Evolutionary conservation across 1,140 invertebrate genomes (phyloP), one percentile per base, ranked within the genome.

Genomic region (Ectropis grisescens): DNA sequence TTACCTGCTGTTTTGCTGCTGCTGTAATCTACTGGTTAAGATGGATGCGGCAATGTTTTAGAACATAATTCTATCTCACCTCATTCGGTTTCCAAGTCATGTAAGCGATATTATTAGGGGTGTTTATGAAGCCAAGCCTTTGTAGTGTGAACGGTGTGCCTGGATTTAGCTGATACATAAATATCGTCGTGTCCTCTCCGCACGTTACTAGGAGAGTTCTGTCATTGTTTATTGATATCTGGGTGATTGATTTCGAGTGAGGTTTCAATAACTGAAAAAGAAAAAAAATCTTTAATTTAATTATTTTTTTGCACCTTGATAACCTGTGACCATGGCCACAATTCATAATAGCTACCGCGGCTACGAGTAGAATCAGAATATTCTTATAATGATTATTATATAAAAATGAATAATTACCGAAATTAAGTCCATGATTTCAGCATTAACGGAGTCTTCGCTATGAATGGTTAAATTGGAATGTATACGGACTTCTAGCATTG

Each of bases 41-140:
- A n/a, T n/a, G n/a, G n/a, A n/a, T n/a, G n/a, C n/a, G n/a, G n/a
- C n/a, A n/a, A n/a, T n/a, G n/a, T n/a, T n/a, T n/a, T n/a, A n/a
- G n/a, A n/a, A n/a, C n/a, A n/a, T n/a, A n/a, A n/a, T n/a, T n/a
- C n/a, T n/a, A n/a, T n/a, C n/a, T n/a, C n/a, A 74, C 72, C 46
- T 72, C 58, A 11, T 43, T 27, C 9, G 83, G 83, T 60, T 89
- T 88, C 89, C 90, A 92, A 10, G 84, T 85, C 45, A 92, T 82
- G 48, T 78, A 88, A 2, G 84, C 85, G 1, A 88, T 84, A 26
- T 70, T 67, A n/a, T 86, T 88, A 1, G 82, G 83, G 1, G 88
- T 80, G 44, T 82, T 69, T 1, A 91, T 76, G 33, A 87, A 91
- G 1, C 91, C 90, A 27, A 92, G 83, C 11, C 89, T 87, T 11